Conservation (phyloP, 2,888 invertebrate species). For the Nezara viridula region DNA sequence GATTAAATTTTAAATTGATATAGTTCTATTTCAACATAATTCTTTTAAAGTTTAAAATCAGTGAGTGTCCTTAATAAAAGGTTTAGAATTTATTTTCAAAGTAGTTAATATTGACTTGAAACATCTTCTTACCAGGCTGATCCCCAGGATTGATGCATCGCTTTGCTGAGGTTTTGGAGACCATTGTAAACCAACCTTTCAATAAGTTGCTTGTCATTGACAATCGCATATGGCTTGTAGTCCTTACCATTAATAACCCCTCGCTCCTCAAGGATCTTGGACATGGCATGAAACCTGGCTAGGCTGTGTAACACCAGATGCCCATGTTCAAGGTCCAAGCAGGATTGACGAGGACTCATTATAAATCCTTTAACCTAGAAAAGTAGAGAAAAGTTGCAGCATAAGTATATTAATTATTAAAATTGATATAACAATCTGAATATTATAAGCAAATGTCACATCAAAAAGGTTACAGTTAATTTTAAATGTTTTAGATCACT, state of each 20-base stretch:
- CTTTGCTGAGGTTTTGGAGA: conserved; percentile 50
- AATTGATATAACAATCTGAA: no score
- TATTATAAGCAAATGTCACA: neutral
- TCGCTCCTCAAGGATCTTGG: conserved; percentile 51
- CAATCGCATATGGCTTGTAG: neutral
- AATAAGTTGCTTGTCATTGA: neutral
- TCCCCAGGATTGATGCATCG: conserved; percentile 59
- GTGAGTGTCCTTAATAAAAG: no score
- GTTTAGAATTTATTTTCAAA: neutral
- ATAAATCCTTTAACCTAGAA: conserved; percentile 54
- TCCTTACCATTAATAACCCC: conserved; percentile 59
- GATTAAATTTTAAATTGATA: no score
- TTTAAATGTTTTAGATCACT: neutral
- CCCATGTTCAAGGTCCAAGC: conserved; percentile 59
- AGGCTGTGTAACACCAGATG: conserved; percentile 60
- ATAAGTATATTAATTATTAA: neutral
- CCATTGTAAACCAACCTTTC: conserved; percentile 57
- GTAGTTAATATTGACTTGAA: neutral
- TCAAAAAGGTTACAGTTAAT: no score
- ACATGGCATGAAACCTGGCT: conserved; percentile 63
- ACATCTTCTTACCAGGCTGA: conserved; percentile 57
- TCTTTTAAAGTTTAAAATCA: no score
- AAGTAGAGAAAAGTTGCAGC: neutral
- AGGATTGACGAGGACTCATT: conserved; percentile 55
- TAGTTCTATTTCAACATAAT: no score